A percentile compares a stretch with the other conserved stretches of the same genome.
phyloP scores from a whole-genome alignment of 2,888 invertebrate species.

The Xestia xanthographa region DNA sequence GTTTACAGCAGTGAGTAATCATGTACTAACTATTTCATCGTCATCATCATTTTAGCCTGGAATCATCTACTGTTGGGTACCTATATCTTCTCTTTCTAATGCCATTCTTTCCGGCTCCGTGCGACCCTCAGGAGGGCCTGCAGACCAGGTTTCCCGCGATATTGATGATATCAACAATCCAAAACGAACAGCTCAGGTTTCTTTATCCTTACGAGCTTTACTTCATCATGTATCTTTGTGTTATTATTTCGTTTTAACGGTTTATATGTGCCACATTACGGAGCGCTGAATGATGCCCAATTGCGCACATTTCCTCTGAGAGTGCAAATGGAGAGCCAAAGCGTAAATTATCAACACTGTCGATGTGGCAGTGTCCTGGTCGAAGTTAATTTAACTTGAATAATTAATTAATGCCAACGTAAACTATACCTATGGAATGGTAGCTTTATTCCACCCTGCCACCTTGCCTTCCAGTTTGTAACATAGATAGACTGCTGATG shows the following conservation, averaged over 20 bases:
- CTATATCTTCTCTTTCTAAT: background rate
- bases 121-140: background rate
- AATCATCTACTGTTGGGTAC: background rate
- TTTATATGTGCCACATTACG: background rate
- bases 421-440: background rate
- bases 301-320: too few species aligned
- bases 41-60: background rate
- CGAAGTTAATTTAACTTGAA: background rate
- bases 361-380: background rate
- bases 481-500: background rate
- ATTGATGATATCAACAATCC: background rate
- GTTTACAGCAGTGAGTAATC: constrained; percentile 75
- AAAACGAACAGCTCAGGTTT: background rate
- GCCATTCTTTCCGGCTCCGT: background rate
- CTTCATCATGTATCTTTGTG: background rate
- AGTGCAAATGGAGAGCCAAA: background rate
- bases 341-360: background rate
- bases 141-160: background rate
- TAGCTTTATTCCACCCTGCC: background rate
- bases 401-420: background rate
- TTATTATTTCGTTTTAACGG: background rate
- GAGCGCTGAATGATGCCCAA: background rate
- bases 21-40: background rate
- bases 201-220: background rate
- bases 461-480: background rate